phyloP scores from a whole-genome alignment of 1,140 invertebrate species.

The Drosophila lacteicornis region DNA sequence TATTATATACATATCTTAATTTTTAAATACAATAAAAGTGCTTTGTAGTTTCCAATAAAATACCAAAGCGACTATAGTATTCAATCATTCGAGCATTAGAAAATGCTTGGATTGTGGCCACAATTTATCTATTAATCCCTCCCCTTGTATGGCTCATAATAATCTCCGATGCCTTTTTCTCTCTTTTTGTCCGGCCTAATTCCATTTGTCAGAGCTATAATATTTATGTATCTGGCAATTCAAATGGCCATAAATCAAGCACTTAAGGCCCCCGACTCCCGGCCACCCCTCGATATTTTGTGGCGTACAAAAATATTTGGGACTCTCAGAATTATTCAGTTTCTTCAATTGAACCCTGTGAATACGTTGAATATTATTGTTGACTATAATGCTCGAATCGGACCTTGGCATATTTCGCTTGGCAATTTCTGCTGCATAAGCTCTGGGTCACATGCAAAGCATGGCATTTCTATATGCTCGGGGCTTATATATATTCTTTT shows the following conservation, averaged over 20 bases:
- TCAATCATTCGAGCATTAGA: background rate
- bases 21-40: too few relatives aligned
- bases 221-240: conserved; percentile 79
- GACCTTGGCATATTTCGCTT: conserved; percentile 40
- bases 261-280: conserved; percentile 57
- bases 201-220: conserved; percentile 77
- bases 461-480: conserved; percentile 28
- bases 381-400: conserved; percentile 18
- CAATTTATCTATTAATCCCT: conserved; percentile 29
- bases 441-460: conserved; percentile 33
- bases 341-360: conserved; percentile 38
- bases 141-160: conserved; percentile 23
- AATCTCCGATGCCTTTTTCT: conserved; percentile 29
- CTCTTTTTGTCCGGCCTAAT: conserved; percentile 52
- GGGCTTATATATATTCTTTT: conserved; percentile 43
- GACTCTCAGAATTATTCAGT: conserved; percentile 37
- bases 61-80: background rate
- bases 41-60: background rate
- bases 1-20: too few relatives aligned
- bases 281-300: conserved; percentile 16
- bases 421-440: conserved; percentile 53
- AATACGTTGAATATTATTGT: conserved; percentile 34
- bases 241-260: conserved; percentile 76
- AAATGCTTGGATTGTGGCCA: conserved; percentile 13
- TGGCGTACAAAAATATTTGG: conserved; percentile 30